Conservation (phyloP, 2,113 vertebrate species). For the Poeciliopsis prolifica region DNA sequence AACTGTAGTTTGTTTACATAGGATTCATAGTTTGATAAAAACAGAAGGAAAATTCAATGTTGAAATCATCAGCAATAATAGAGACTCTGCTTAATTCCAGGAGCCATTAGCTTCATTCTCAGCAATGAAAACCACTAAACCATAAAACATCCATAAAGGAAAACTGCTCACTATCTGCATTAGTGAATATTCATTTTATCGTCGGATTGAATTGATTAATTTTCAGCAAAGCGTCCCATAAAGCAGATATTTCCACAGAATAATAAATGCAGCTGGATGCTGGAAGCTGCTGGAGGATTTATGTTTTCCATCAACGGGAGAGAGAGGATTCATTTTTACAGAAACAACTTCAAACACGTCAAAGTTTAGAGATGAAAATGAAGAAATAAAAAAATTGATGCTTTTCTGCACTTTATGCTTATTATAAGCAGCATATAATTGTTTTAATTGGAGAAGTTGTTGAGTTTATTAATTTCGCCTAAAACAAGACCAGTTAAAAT, state of each 20-base stretch:
- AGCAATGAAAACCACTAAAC: slow-evolving; percentile 13
- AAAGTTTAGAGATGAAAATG: slow-evolving; percentile 1
- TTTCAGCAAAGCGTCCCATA: not conserved
- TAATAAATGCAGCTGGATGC: not conserved
- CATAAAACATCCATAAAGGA: slow-evolving; percentile 14
- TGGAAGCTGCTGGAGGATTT: slow-evolving; percentile 12
- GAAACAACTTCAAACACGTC: not conserved
- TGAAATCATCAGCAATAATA: not conserved
- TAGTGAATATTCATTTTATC: not conserved
- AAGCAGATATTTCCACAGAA: not conserved
- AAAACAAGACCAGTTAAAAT: too few species aligned
- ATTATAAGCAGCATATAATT: too few species aligned
- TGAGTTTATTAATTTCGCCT: too few species aligned
- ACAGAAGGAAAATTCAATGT: not conserved
- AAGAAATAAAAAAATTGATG: not conserved
- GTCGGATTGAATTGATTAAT: slow-evolving; percentile 15
- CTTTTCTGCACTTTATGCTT: not conserved
- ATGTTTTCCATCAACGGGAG: slow-evolving; percentile 3
- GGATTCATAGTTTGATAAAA: too few species aligned
- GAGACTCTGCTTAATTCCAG: slow-evolving; percentile 25
- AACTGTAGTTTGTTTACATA: not conserved
- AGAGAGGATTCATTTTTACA: not conserved
- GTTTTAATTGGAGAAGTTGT: too few species aligned
- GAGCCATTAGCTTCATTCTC: slow-evolving; percentile 34
- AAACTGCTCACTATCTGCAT: slow-evolving; percentile 7